Base-by-base conservation (phyloP, 2,113 vertebrate genomes). In the Sinocyclocheilus maitianheensis region DNA sequence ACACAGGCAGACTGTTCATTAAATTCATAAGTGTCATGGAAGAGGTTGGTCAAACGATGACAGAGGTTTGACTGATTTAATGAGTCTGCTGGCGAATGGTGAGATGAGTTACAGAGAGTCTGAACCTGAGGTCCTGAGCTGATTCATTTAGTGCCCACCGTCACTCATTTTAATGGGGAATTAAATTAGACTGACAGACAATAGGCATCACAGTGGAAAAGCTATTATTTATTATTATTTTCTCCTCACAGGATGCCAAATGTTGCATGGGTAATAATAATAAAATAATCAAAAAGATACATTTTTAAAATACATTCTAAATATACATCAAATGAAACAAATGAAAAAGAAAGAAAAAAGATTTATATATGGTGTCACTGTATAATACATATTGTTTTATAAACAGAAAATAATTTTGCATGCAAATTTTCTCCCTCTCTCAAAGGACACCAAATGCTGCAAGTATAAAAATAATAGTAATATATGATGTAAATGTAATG, bases 51-150 rank as follows among this genome's bases (percentile, higher is more conserved):
- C 81, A 81, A 63, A 53, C n/a, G 62, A 86, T 51, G 81, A 40
- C 22, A 22, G 43, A 77, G 37, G 76, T 89, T 84, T 85, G 82
- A 89, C 85, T 81, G 85, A 84, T 86, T 84, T 89, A 89, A 89
- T 89, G 85, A 89, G 88, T 84, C 72, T 72, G 67, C 85, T 69
- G 60, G 81, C 34, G 43, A 84, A 86, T 60, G 51, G 69, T 37
- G 40, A 82, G 77, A 84, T 43, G 88, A 77, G 81, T 40, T 78
- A 43, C 58, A 86, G 76, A 81, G 63, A 77, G 26, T 40, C 37
- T 75, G 77, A 83, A 88, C 80, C 26, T 82, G 63, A 69, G 80
- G 69, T 37, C 80, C 26, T 82, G 63, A 69, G 80, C 77, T 37
- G 67, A 77, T 84, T 85, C 88, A 81, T 82, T 87, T 53, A 71